Percentiles rank a stretch among this genome's conserved stretches.
These are phyloP conservation scores for Paraescarpia echinospica DNA, from an alignment of 1,140 invertebrate species.

Conservation along the genomic window DNA sequence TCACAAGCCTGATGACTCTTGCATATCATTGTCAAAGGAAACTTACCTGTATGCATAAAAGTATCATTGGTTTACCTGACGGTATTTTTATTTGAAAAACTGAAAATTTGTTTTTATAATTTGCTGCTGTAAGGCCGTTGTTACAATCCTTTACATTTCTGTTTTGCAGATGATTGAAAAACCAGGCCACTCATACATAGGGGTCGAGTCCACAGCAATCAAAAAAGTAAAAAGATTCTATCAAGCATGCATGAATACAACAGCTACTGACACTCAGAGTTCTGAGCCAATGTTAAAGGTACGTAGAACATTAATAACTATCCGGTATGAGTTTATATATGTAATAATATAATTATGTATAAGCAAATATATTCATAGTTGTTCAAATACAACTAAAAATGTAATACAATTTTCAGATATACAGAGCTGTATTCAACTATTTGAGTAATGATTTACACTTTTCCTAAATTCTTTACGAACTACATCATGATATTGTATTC, in stretches of 20 bases:
- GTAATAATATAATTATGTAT: no score
- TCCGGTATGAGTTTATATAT: not conserved
- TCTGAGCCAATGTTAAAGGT: not conserved
- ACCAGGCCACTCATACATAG: slow-evolving; percentile 5
- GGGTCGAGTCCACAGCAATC: slow-evolving; percentile 14
- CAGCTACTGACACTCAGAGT: not conserved
- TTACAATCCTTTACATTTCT: not conserved
- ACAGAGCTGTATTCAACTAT: no score
- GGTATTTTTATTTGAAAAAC: not conserved
- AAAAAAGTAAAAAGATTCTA: slow-evolving; percentile 17
- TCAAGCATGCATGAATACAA: slow-evolving; percentile 19
- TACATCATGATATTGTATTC: no score
- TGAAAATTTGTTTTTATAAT: not conserved
- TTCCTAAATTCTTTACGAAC: no score
- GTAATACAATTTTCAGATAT: no score
- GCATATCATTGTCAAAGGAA: not conserved
- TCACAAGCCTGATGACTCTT: no score
- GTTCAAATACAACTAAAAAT: no score
- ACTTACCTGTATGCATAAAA: not conserved
- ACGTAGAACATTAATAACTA: not conserved
- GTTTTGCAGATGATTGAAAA: slow-evolving; percentile 12
- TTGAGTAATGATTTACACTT: no score
- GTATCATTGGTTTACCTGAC: not conserved
- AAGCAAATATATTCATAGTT: no score
- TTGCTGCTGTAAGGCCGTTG: not conserved